Conservation (phyloP, 1,140 invertebrate species). For the Atopsyche davidsoni region DNA sequence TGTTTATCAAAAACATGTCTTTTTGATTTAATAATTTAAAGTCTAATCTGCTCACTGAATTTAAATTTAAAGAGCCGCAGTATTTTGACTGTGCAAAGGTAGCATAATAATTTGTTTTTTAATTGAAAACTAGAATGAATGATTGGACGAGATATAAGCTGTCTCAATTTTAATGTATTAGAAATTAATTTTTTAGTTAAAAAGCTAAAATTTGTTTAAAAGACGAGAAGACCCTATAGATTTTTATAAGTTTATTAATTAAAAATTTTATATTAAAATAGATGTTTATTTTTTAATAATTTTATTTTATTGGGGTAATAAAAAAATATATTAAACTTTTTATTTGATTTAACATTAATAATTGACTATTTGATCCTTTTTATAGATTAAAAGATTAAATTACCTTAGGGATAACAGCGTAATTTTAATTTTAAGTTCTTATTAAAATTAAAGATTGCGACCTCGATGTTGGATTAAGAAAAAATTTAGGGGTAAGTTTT, state of each 20-base stretch:
- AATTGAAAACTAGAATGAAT: constrained; percentile 61
- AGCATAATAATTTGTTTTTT: constrained; percentile 65
- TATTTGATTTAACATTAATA: constrained; percentile 41
- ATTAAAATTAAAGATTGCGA: no score
- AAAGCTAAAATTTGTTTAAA: constrained; percentile 55
- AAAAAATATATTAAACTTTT: no score
- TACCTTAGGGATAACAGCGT: no score
- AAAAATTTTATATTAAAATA: constrained; percentile 40
- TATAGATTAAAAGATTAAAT: constrained; percentile 40
- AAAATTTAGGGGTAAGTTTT: constrained; percentile 53
- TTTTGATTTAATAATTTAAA: constrained; percentile 53
- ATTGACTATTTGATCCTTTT: no score
- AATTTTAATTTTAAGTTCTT: constrained; percentile 31
- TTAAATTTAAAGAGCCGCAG: constrained; percentile 57
- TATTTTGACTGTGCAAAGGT: no score
- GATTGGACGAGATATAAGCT: constrained; percentile 48
- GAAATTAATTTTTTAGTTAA: constrained; percentile 57
- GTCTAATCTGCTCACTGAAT: constrained; percentile 58
- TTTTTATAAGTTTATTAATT: constrained; percentile 47
- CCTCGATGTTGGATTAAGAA: constrained; percentile 76
- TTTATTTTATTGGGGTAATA: no score
- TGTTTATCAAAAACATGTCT: constrained; percentile 73
- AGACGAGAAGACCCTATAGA: constrained; percentile 57
- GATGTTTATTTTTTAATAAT: constrained; percentile 39
- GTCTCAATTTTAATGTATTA: constrained; percentile 36